Conservation (phyloP, 2,113 vertebrate genomes). For the Pycnonotus jocosus region DNA sequence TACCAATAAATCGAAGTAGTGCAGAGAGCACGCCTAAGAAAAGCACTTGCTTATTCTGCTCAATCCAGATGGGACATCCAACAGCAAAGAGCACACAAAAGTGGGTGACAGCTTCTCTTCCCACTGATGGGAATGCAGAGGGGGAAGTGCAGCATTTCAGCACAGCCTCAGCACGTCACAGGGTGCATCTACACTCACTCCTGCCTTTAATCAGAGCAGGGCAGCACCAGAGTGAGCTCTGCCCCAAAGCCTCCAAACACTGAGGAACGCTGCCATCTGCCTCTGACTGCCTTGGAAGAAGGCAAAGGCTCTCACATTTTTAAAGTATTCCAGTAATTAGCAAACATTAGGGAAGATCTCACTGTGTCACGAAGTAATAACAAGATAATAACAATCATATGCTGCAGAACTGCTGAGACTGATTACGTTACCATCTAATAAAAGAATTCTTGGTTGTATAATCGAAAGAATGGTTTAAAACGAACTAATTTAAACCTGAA, state of each 20-base stretch:
- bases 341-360: neutral
- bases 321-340: neutral
- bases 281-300: neutral
- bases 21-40: neutral
- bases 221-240: neutral
- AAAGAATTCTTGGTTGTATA: slow-evolving; percentile 27
- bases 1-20: neutral
- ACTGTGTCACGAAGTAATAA: slow-evolving; percentile 29
- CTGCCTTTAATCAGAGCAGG: neutral
- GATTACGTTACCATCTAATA: slow-evolving; percentile 14
- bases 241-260: neutral
- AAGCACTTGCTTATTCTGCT: neutral
- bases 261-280: neutral
- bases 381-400: slow-evolving; percentile 41
- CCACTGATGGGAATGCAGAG: neutral
- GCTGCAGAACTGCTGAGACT: slow-evolving; percentile 1
- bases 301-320: neutral
- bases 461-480: neutral
- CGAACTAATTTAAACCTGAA: slow-evolving; percentile 3
- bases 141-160: neutral
- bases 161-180: neutral
- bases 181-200: neutral
- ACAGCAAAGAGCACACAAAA: neutral
- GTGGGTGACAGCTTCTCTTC: neutral
- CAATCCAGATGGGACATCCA: neutral